Base-by-base conservation (phyloP, 2,888 invertebrate genomes). In the Calliphora vomitoria region DNA sequence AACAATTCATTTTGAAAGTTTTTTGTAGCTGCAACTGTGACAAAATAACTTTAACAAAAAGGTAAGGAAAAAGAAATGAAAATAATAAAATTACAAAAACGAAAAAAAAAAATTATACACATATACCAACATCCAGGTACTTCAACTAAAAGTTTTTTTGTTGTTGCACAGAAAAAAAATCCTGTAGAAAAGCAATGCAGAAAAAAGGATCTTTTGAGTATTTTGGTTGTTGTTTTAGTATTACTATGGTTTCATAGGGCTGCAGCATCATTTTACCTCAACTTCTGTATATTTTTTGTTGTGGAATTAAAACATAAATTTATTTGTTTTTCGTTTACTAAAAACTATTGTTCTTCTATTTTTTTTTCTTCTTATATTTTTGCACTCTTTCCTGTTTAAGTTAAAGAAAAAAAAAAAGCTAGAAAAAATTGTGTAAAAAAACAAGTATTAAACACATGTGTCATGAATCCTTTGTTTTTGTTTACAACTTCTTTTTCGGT, bases 401-500 rank as follows among this genome's bases (percentile, higher is more conserved):
- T 41, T 64, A 78, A 66, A 10, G 44, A 62, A 41, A 62, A 31
- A 41, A 62, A 31, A 6, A 15, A 25, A 50, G 64, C 41, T n/a
- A 20, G 10, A n/a, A 71, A 50, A 64, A 47, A 4, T 38, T 71
- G 35, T 20, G 1, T 6, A 53, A 76, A 53, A 76, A 58, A 66
- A 38, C 47, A 41, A 64, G 38, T 60, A 62, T 50, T 78, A 68
- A 81, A 75, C 74, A 78, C 81, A 85, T 82, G 81, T 87, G 84
- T n/a, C 84, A 87, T 74, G 72, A 74, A 84, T 81, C 78, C 25
- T 55, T 82, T 79, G 78, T 75, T 85, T 78, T 87, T 78, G 72
- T 82, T 87, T 87, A 78, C 66, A 84, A 80, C 35, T 64, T 47
- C 25, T 35, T 13, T 8, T 50, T 64, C 38, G 38, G 5, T 55